phyloP scores from a whole-genome alignment of 2,797 vertebrate genomes.

The Cheirogaleus major region DNA sequence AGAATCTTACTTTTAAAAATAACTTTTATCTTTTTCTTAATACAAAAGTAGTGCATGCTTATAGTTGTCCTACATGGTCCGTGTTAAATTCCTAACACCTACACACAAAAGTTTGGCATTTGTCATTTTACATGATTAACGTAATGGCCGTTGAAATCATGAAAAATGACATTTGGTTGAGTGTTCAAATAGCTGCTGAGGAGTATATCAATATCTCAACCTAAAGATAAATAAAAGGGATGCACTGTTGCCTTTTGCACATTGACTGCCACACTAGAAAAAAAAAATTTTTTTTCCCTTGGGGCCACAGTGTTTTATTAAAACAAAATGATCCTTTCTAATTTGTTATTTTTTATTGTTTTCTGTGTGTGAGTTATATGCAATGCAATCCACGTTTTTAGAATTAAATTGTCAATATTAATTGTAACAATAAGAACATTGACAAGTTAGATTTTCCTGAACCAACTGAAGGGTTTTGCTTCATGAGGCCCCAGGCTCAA shows the following conservation, averaged over 20 bases:
- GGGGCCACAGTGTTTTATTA: too few species aligned
- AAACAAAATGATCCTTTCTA: too few species aligned
- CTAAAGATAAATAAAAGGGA: neutral
- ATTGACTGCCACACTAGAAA: too few species aligned
- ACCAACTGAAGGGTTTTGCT: too few species aligned
- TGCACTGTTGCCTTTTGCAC: neutral
- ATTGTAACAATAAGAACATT: too few species aligned
- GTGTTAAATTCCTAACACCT: neutral
- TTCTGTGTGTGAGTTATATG: too few species aligned
- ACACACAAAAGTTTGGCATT: neutral
- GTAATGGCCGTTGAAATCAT: neutral
- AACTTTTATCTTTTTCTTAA: neutral
- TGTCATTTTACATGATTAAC: conserved; percentile 9
- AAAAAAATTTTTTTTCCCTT: too few species aligned
- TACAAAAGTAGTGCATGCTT: neutral
- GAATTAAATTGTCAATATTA: too few species aligned
- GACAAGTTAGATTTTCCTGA: too few species aligned
- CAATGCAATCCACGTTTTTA: too few species aligned
- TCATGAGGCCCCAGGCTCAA: too few species aligned
- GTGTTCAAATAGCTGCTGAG: neutral
- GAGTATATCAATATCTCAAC: neutral
- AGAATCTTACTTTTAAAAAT: neutral
- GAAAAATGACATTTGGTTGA: neutral
- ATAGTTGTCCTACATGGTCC: neutral
- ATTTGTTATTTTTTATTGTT: too few species aligned